Conservation (phyloP, 1,140 invertebrate genomes). For the Pogonomyrmex californicus region DNA sequence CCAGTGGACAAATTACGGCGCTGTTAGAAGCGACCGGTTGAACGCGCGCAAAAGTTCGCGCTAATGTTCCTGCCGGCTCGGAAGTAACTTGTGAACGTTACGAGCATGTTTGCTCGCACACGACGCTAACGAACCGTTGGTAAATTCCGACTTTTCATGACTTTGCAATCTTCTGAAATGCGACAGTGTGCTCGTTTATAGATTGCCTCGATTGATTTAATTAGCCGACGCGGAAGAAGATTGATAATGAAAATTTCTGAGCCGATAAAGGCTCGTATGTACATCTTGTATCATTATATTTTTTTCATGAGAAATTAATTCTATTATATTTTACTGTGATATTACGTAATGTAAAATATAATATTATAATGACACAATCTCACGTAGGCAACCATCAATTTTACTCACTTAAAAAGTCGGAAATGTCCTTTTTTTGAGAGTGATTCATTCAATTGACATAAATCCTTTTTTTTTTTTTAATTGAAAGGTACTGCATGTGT, state of each 20-base stretch:
- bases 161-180: background rate
- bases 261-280: too few species aligned
- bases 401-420: background rate
- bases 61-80: background rate
- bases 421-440: background rate
- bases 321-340: background rate
- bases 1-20: conserved; percentile 28
- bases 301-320: background rate
- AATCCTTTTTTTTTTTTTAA: background rate
- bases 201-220: background rate
- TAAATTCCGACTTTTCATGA: conserved; percentile 36
- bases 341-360: background rate
- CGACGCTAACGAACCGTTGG: conserved; percentile 44
- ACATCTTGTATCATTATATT: background rate
- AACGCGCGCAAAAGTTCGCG: background rate
- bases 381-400: background rate
- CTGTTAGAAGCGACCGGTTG: conserved; percentile 10
- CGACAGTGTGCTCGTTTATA: background rate
- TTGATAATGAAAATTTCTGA: background rate
- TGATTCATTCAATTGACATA: background rate
- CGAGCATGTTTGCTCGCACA: conserved; percentile 26
- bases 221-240: background rate
- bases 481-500: background rate
- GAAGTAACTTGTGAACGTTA: conserved; percentile 54
- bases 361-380: background rate